phyloP scores from a whole-genome alignment of 2,113 vertebrate species.

The Copsychus sechellarum region DNA sequence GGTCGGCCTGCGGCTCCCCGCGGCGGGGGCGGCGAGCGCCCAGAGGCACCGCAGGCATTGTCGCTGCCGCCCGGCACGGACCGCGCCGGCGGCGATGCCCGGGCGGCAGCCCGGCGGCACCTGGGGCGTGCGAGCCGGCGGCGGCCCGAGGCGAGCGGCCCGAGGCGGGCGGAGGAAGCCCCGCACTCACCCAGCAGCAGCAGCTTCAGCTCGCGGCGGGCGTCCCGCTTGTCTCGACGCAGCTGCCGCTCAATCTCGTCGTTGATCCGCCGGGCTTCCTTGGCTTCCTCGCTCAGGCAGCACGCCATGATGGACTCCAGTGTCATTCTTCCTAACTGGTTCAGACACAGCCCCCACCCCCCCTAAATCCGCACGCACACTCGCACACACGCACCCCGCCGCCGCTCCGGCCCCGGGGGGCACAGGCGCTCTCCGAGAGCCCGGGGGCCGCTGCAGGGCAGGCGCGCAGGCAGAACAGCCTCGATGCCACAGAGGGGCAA shows the following conservation, averaged over 20 bases:
- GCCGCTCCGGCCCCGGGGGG: constrained; percentile 53
- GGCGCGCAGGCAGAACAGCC: not conserved
- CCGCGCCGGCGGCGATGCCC: not conserved
- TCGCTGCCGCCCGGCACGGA: not conserved
- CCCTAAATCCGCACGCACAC: constrained; percentile 54
- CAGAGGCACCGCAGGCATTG: not conserved
- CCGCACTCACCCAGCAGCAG: constrained; percentile 59
- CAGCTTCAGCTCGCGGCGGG: constrained; percentile 82
- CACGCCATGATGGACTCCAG: constrained; percentile 89
- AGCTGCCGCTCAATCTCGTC: constrained; percentile 85
- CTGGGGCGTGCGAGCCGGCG: not conserved
- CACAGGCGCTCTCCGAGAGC: constrained; percentile 12
- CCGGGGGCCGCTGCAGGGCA: not conserved
- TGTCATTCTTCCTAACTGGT: constrained; percentile 71
- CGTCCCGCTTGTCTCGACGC: constrained; percentile 82
- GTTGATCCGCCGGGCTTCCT: constrained; percentile 82
- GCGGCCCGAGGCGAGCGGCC: not conserved
- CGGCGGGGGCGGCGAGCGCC: not conserved
- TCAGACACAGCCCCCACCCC: constrained; percentile 68
- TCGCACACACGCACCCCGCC: not conserved
- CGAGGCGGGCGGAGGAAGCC: not conserved
- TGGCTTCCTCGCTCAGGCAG: constrained; percentile 86
- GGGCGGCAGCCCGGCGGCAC: not conserved
- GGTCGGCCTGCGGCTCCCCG: not conserved
- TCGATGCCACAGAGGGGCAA: not conserved